Conservation (phyloP, 2,113 vertebrate species). For the Tympanuchus pallidicinctus region DNA sequence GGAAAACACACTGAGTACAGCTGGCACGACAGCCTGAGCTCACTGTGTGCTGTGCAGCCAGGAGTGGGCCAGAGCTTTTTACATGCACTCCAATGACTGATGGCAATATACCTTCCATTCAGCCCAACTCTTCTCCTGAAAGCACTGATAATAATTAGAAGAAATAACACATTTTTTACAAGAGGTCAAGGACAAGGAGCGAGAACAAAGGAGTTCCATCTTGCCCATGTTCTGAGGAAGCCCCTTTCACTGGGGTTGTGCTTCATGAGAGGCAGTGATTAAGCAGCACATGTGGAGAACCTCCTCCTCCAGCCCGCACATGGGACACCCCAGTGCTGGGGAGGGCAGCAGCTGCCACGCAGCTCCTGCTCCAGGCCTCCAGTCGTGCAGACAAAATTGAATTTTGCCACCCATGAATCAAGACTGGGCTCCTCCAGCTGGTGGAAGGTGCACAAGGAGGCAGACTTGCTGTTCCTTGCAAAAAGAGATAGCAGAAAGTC, state of each 20-base stretch:
- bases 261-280: not conserved
- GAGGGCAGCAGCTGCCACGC: not conserved
- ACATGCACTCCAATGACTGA: not conserved
- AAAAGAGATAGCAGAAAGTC: not conserved
- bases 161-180: not conserved
- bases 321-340: not conserved
- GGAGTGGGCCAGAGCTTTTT: not conserved
- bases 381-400: not conserved
- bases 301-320: not conserved
- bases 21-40: conserved; percentile 45
- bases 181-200: not conserved
- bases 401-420: not conserved
- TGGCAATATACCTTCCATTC: not conserved
- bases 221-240: not conserved
- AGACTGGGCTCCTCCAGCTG: conserved; percentile 25
- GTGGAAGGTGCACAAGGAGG: not conserved
- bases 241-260: not conserved
- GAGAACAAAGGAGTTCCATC: not conserved
- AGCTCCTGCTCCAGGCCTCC: not conserved
- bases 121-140: not conserved
- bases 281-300: not conserved
- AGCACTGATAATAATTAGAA: not conserved
- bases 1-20: conserved; percentile 50
- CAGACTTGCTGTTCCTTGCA: not conserved
- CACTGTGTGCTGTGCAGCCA: not conserved